Base-by-base conservation (phyloP, 2,888 invertebrate genomes). In the Andrena bicolor region DNA sequence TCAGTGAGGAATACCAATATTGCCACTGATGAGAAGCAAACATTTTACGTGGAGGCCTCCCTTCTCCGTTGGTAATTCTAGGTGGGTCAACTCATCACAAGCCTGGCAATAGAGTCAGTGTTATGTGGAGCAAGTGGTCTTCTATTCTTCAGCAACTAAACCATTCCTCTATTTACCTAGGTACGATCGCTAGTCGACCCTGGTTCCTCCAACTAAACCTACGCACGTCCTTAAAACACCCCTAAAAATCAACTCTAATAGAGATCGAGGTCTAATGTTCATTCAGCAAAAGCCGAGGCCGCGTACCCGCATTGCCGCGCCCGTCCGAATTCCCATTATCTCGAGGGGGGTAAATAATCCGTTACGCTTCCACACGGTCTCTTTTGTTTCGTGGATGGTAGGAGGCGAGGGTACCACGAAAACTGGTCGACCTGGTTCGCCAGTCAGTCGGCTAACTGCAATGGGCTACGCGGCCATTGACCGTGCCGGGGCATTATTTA, bases 391-490 rank as follows among this genome's bases (percentile, higher is more conserved):
- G 80, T 20, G 23, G 13, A 23, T 32, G 48, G 56, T 16, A 51
- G 35, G 66, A 32, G 71, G 41, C 41, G 61, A 58, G 70, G 41
- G 41, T 60, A 80, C 75, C 66, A 73, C 79, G 79, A 86, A 79
- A 84, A 84, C 86, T 81, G 86, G 74, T 81, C 86, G 86, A 81
- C 80, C 85, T 79, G 85, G 79, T 74, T 83, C 63, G 80, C 76
- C 70, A 77, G 70, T 82, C 76, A 69, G 73, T 76, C 66, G 76
- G 76, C 41, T 76, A 82, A 84, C 70, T 81, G 75, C 76, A 79
- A 78, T 71, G 77, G 79, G 75, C 75, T 76, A 69, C 73, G 53
- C 76, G 85, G 86, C 69, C 85, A 69, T 82, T 79, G 87, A 87
- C 86, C 86, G 82, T 72, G 64, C 72, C 74, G 35, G 10, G 56